Base-by-base conservation (phyloP, 2,797 vertebrate species). In the Sebastolobus alascanus region DNA sequence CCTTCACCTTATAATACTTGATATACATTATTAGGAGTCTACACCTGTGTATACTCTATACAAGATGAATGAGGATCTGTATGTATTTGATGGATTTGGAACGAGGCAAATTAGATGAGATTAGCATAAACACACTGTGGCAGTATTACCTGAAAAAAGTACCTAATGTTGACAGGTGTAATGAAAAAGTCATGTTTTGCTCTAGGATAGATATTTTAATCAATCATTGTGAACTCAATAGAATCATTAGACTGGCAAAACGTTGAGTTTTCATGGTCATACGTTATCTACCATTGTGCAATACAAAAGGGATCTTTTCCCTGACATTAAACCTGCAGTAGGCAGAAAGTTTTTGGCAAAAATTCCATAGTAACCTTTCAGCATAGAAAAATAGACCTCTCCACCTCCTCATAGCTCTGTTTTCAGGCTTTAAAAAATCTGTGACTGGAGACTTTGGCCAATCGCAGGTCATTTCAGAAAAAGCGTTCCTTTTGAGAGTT, bases 291-390 rank as follows among this genome's bases (percentile, higher is more conserved):
- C 2, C 12, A 27, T 1, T 68, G 3, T 13, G 33, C 8, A 29
- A 27, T 14, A 43, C 0, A 52, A 46, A 22, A 2, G 10, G 20
- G 4, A 22, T 31, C 1, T 18, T 31, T 40, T 16, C n/a, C 6
- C 5, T 18, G 0, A 70, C 9, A 52, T 50, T 12, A 13, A 46
- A 46, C 7, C 0, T 46, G 16, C 16, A 18, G 0, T 46, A 46
- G 0, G 43, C 0, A 46, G 43, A 46, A 46, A 8, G 8, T 46
- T 46, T 46, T 46, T 16, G 6, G 8, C 43, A 46, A 43, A 16
- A 43, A 8, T 0, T 46, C 43, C 16, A 46, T 20, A 46, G 18
- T 46, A 46, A 46, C 43, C 43, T 46, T 46, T 20, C 4, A 46
- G 43, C 16, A 46, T 46, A 46, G 43, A 46, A 18, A 46, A 46